Evolutionary conservation across 2,888 invertebrate species (phyloP).

Genomic region (Sesamia inferens): DNA sequence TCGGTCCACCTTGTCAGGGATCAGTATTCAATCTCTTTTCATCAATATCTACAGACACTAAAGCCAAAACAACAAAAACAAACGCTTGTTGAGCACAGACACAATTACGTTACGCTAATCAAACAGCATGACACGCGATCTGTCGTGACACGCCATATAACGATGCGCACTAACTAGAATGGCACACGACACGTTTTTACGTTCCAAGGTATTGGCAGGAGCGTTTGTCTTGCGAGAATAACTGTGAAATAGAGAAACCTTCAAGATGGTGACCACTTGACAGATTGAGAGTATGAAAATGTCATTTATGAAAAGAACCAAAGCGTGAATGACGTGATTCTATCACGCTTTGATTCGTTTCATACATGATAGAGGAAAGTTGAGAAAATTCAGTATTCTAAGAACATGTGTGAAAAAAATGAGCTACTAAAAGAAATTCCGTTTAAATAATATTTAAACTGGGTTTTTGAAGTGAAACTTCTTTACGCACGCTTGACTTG

Average conservation of each 20-base stretch:
- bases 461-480: no score
- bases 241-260: no score
- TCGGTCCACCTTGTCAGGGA: no score
- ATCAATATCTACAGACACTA: neutral
- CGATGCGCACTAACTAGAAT: slow-evolving; percentile 68
- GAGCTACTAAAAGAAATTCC: neutral
- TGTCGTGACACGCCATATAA: slow-evolving; percentile 68
- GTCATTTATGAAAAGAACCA: neutral
- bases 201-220: slow-evolving; percentile 17
- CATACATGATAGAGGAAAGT: neutral
- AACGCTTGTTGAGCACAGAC: slow-evolving; percentile 33
- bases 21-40: neutral
- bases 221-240: neutral
- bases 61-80: slow-evolving; percentile 28
- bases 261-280: no score
- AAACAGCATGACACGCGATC: slow-evolving; percentile 72
- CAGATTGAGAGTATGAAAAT: no score
- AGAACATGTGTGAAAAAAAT: neutral
- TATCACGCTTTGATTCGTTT: neutral
- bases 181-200: slow-evolving; percentile 62
- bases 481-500: no score
- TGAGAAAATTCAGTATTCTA: neutral
- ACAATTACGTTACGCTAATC: slow-evolving; percentile 64
- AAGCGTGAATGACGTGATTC: no score
- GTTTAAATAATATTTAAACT: neutral